Evolutionary conservation across 2,113 vertebrate species (phyloP), one percentile per base, ranked within the genome.

Genomic region (Pseudorectes ferrugineus): DNA sequence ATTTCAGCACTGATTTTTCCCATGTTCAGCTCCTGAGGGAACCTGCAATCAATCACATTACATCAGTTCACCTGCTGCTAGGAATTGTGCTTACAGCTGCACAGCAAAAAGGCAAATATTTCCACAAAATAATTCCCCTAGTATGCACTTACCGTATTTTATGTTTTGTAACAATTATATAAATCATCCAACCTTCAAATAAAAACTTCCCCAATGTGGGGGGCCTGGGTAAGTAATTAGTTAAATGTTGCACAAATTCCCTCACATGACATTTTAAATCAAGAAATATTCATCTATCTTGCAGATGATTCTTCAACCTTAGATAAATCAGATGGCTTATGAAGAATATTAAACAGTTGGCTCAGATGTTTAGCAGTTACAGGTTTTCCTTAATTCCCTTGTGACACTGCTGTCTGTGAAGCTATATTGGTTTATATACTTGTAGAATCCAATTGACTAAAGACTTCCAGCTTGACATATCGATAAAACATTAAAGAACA

Each of bases 21-120:
- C 97, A 98, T 99, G 95, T 98, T 99, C 97, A 99, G 97, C 95
- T 99, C 99, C 94, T 99, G 99, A 59, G 99, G 99, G 96, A 99
- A 99, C 97, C 99, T 99, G 97, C 91, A 97, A 96, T 61, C 77
- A 95, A 97, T 77, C 57, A 94, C 35, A 96, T 63, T 28, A n/a
- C 21, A 70, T 93, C 71, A 97, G 62, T 78, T 92, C 31, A 93
- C 33, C 57, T 55, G 68, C 77, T 93, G 76, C 62, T 87, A 59
- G 51, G 51, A 96, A 85, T 52, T 49, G 40, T 13, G 16, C 28
- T 80, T 70, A 43, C 63, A 85, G 74, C 25, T 92, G 55, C 48
- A 83, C 36, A 71, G 26, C 46, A 74, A 46, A 76, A 77, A 80
- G 33, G 48, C 42, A 96, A 90, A 71, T 48, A 85, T n/a, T 79